A percentile compares a stretch with the other conserved stretches of the same genome.
Conservation (phyloP, 2,888 invertebrate species). For the Bombyx huttoni region DNA sequence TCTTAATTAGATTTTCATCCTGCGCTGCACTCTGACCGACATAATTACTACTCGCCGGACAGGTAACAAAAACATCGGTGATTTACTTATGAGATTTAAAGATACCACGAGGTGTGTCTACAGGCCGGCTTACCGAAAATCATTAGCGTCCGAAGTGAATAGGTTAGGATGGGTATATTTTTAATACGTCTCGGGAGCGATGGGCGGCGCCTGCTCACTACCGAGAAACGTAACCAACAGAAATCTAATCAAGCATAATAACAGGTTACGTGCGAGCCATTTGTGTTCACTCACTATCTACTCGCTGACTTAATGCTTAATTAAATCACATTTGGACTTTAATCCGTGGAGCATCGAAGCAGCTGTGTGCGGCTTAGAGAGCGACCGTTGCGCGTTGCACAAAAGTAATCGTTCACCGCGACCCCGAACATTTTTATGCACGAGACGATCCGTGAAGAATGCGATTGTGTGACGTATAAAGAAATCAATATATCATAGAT, state of each 20-base stretch:
- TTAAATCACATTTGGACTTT: conserved; percentile 65
- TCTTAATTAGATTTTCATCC: conserved; percentile 68
- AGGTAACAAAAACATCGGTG: conserved; percentile 58
- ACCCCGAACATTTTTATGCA: conserved; percentile 24
- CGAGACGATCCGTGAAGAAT: conserved; percentile 28
- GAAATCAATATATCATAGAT: conserved; percentile 58
- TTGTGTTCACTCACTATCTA: conserved; percentile 63
- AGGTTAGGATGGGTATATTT: conserved; percentile 64
- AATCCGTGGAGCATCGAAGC: conserved; percentile 25
- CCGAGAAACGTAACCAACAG: conserved; percentile 72
- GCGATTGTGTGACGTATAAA: conserved; percentile 22
- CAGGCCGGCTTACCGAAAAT: conserved; percentile 69
- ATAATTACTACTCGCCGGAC: conserved; percentile 64
- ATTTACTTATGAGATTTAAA: conserved; percentile 66
- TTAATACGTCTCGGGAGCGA: conserved; percentile 68
- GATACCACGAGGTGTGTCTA: conserved; percentile 60
- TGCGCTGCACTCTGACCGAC: conserved; percentile 68
- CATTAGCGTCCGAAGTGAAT: conserved; percentile 65
- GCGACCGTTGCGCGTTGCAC: conserved; percentile 22
- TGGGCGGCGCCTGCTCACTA: conserved; percentile 66
- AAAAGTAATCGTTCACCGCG: conserved; percentile 25
- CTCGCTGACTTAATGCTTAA: conserved; percentile 61
- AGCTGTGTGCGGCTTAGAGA: conserved; percentile 36
- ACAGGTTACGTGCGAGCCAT: conserved; percentile 66
- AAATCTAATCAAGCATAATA: conserved; percentile 72